Evolutionary conservation across 2,888 invertebrate genomes (phyloP), one percentile per base, ranked within the genome.

Genomic region (Seira sanloemensis): DNA sequence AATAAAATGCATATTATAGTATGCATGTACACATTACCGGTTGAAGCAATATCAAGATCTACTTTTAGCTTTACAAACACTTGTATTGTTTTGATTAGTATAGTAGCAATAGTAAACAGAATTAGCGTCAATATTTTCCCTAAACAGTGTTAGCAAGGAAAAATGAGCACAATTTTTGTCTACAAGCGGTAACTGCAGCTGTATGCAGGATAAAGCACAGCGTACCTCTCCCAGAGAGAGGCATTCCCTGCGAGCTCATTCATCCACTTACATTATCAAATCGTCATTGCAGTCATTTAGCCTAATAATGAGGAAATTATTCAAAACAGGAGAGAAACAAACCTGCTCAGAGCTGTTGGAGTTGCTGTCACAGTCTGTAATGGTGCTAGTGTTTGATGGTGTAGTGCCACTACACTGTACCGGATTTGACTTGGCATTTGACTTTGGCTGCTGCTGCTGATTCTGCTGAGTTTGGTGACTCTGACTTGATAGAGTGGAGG

Each of bases 271-370:
- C 74, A 74, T 65, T 74, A 50, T 50, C 50, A 50, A n/a, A 50
- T 50, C 18, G 19, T 74, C 16, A 62, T 24, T 46, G 18, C 58
- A 2, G n/a, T 50, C 50, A 50, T 50, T 50, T 7, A 2, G 50
- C 12, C 50, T 50, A 72, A 72, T 72, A 74, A 74, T 74, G 12
- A 74, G 62, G 75, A 62, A 75, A 75, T 66, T 75, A 75, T 37
- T 65, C 27, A 23, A 65, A 74, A 65, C 18, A 74, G 50, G 50
- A 50, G 50, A 74, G 65, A 68, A 76, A 82, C 82, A 66, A 76
- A 82, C 82, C 82, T 82, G 82, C 19, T 82, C 82, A 65, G 12
- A 71, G 82, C 21, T 75, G 58, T 25, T 37, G n/a, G 66, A 73
- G 26, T 50, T 66, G 69, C 16, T 72, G 65, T 26, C 67, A 26